Evolutionary conservation across 2,797 vertebrate species (phyloP), one percentile per base, ranked within the genome.

Genomic region (Xiphophorus birchmanni): DNA sequence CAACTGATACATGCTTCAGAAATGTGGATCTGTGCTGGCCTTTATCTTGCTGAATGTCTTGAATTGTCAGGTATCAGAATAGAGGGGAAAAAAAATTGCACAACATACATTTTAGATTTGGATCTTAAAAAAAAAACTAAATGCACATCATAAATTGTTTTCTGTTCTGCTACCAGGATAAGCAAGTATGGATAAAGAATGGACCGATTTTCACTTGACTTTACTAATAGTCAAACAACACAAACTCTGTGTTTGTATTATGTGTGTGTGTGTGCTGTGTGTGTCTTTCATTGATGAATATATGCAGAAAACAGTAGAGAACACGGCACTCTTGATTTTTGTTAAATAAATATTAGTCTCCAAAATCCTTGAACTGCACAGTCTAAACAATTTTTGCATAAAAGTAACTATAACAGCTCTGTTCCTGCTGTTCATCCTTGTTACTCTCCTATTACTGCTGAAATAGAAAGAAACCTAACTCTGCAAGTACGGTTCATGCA

Each of bases 401-500:
- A 54, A 78, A 42, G 48, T 56, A 18, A 42, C 67, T 42, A 67
- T 72, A 42, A 52, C 40, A 18, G 10, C 50, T 42, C 52, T 32
- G 32, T 44, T 47, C 56, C 29, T 23, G 29, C 40, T 50, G 40
- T 74, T 69, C 47, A 69, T 54, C 37, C 47, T 75, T 1, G 18
- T 67, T 42, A 75, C 76, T 47, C 45, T 72, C 21, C 13, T 12
- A 35, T 67, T 77, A 37, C 42, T 63, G 9, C 65, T 69, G 60
- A n/a, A 69, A 54, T 37, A 17, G 29, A 37, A 13, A 44, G 58
- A 79, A 63, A 23, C 44, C 21, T 10, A 40, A 65, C 60, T 78
- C 44, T 78, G 50, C 29, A 82, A 21, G 21, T 56, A 17, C 50
- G 17, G 21, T n/a, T 65, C 58, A 44, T 60, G 65, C 58, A 60